A percentile compares a stretch with the other conserved stretches of the same genome.
These are phyloP conservation scores for Synanthedon formicaeformis DNA, from an alignment of 2,888 invertebrate species.

Conservation along the genomic window DNA sequence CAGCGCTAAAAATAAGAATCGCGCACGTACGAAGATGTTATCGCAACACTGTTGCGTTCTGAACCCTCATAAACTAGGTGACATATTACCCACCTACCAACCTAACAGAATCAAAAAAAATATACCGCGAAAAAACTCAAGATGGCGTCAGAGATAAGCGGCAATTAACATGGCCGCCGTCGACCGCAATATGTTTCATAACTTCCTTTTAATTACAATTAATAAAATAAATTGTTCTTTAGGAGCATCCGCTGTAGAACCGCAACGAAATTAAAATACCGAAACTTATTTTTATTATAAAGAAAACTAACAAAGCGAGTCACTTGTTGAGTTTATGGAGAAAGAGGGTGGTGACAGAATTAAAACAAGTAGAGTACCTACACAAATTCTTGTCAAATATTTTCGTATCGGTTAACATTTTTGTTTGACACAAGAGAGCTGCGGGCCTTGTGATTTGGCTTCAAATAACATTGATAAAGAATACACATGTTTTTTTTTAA, in stretches of 20 bases:
- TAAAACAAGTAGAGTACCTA: too few species aligned
- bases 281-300: constrained; percentile 1
- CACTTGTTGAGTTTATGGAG: too few species aligned
- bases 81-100: constrained; percentile 17
- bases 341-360: too few species aligned
- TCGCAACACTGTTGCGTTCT: constrained; percentile 15
- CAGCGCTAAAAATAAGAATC: not conserved
- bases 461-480: too few species aligned
- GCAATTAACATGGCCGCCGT: constrained; percentile 26
- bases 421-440: too few species aligned
- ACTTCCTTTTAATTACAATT: constrained; percentile 24
- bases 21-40: constrained; percentile 18
- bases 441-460: too few species aligned
- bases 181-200: constrained; percentile 22
- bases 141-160: constrained; percentile 34
- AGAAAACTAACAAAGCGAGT: not conserved
- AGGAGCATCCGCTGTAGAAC: not conserved
- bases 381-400: too few species aligned
- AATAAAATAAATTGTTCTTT: constrained; percentile 16
- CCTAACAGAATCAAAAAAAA: constrained; percentile 14
- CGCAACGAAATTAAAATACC: constrained; percentile 5
- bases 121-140: constrained; percentile 10
- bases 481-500: too few species aligned
- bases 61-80: constrained; percentile 34
- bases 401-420: too few species aligned